Evolutionary conservation across 2,888 invertebrate genomes (phyloP).

Genomic region (Agrotis puta): DNA sequence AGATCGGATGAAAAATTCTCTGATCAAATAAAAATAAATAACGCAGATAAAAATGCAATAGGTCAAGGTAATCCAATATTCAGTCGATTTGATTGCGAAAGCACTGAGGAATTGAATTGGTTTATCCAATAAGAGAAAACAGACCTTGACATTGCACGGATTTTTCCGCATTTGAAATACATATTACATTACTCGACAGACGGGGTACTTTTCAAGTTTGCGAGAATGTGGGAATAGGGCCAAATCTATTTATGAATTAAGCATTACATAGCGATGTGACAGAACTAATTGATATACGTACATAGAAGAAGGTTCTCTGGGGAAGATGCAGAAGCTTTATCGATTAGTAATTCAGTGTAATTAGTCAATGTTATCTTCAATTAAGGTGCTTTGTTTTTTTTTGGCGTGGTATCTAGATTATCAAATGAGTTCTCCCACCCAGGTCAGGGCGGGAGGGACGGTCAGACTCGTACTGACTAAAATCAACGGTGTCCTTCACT

Average conservation of each 20-base stretch:
- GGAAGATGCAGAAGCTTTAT: not conserved
- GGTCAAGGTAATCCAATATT: slow-evolving; percentile 59
- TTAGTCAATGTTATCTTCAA: not conserved
- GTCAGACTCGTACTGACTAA: too few species aligned
- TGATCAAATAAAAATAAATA: slow-evolving; percentile 35
- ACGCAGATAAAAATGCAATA: slow-evolving; percentile 36
- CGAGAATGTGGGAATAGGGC: slow-evolving; percentile 14
- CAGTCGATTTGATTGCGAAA: slow-evolving; percentile 41
- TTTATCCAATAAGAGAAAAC: slow-evolving; percentile 58
- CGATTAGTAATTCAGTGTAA: slow-evolving; percentile 22
- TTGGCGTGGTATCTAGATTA: too few species aligned
- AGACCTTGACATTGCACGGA: slow-evolving; percentile 45
- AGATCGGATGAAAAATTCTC: not conserved
- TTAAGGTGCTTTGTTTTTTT: too few species aligned
- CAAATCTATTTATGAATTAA: slow-evolving; percentile 27
- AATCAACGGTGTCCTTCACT: too few species aligned
- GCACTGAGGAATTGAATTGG: slow-evolving; percentile 38
- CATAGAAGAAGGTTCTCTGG: not conserved
- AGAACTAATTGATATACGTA: not conserved
- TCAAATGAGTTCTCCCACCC: too few species aligned
- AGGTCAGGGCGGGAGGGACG: too few species aligned
- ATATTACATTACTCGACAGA: slow-evolving; percentile 23
- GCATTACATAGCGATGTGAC: slow-evolving; percentile 1
- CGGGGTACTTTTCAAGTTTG: not conserved
- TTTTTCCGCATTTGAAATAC: slow-evolving; percentile 43